Base-by-base conservation (phyloP, 37 sponge, comb jelly and placozoan genomes). In the Axinella damicornis region DNA sequence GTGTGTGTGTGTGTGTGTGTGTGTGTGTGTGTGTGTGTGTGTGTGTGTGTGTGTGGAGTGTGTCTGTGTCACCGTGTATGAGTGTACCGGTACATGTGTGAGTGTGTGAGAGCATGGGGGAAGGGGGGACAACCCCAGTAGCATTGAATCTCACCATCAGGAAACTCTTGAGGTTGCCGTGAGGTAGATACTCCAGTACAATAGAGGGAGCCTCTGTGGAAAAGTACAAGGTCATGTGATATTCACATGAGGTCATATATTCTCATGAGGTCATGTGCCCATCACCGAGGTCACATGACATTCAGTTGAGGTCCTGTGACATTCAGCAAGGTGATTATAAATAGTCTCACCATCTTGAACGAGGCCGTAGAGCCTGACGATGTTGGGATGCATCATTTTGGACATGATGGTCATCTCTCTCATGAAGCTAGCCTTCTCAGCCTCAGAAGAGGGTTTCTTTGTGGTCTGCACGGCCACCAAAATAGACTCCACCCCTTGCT, bases 171-270 rank as follows among this genome's bases (percentile, higher is more conserved):
- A 91, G 83, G 46, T 91, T 87, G 34, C 91, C 87, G 33, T 77
- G 24, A 0, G 79, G 66, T 0, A 91, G 83, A 56, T 85, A 85
- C 66, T 91, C 91, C 64, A 85, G 70, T 0, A 91, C 87, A 2
- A 91, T 56, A 68, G 65, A 63, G 40, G 71, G 73, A 2, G 69
- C 35, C 14, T 32, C 65, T 61, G 25, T 14, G 11, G 25, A 14
- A 61, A 27, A 61, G 62, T n/a, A n/a, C n/a, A n/a, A n/a, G n/a
- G n/a, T n/a, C n/a, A n/a, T n/a, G n/a, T n/a, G n/a, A n/a, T n/a
- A n/a, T n/a, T n/a, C n/a, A n/a, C n/a, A n/a, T n/a, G n/a, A n/a
- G n/a, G n/a, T n/a, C n/a, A n/a, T n/a, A n/a, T n/a, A n/a, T n/a
- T n/a, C n/a, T n/a, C n/a, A n/a, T n/a, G n/a, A n/a, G n/a, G n/a